Evolutionary conservation across 2,113 vertebrate species (phyloP).

Genomic region (Rhinolophus sinicus): DNA sequence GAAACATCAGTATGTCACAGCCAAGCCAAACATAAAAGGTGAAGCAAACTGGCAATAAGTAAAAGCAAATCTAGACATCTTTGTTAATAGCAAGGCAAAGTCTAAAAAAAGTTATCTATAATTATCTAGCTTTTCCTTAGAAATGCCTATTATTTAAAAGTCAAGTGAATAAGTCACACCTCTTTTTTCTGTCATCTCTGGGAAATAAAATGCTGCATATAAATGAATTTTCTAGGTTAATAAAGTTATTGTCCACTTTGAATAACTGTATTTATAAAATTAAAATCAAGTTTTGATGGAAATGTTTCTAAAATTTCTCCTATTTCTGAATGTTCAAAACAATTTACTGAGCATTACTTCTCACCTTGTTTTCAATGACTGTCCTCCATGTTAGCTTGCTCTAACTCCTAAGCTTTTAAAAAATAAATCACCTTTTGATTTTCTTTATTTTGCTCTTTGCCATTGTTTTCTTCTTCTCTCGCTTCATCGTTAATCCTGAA

Average conservation of each 20-base stretch:
- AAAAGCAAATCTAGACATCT: not conserved
- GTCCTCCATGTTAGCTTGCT: not conserved
- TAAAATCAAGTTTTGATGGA: slow-evolving; percentile 20
- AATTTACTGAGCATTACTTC: not conserved
- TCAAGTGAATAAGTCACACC: not conserved
- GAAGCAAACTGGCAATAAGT: not conserved
- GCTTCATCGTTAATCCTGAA: not conserved
- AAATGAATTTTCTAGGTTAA: not conserved
- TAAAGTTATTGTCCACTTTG: slow-evolving; percentile 9
- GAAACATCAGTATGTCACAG: not conserved
- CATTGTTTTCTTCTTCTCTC: not conserved
- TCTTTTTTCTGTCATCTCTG: not conserved
- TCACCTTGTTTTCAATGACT: not conserved
- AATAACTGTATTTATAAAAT: not conserved
- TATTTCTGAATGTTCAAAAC: not conserved
- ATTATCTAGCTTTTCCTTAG: not conserved
- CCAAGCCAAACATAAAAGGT: not conserved
- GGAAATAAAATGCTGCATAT: not conserved
- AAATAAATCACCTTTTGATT: not conserved
- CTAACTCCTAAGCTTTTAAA: not conserved
- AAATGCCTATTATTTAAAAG: not conserved
- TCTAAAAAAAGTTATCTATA: not conserved
- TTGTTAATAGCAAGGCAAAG: not conserved
- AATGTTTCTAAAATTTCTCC: slow-evolving; percentile 18
- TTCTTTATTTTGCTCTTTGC: not conserved